A percentile compares a stretch with the other conserved stretches of the same genome.
Conservation (phyloP, 2,797 vertebrate species). For the Aythya fuligula region DNA sequence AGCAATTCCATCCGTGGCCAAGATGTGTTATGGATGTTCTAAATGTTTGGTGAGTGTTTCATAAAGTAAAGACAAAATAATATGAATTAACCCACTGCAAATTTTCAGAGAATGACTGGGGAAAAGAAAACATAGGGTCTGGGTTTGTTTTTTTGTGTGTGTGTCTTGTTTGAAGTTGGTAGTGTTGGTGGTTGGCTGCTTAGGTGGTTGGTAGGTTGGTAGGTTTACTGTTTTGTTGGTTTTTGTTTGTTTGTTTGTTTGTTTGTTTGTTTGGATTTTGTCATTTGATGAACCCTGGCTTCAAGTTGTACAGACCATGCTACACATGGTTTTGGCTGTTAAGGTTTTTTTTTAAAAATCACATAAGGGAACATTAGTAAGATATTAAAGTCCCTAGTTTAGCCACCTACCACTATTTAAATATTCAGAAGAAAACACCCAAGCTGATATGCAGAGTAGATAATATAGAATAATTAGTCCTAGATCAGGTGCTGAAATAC, state of each 20-base stretch:
- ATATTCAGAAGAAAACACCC: not conserved
- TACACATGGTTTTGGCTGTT: not conserved
- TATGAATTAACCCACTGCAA: not conserved
- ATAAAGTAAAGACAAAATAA: not conserved
- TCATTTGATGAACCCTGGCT: not conserved
- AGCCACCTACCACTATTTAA: not conserved
- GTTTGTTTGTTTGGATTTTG: not conserved
- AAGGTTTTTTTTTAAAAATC: not conserved
- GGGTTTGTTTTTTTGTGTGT: too few relatives aligned
- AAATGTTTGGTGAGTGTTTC: not conserved
- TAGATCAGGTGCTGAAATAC: not conserved
- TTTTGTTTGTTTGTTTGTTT: not conserved
- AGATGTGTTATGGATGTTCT: not conserved
- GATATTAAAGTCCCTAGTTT: not conserved
- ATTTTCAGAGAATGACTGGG: not conserved
- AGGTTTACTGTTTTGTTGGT: not conserved
- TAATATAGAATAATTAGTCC: not conserved
- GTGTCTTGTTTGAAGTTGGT: too few relatives aligned
- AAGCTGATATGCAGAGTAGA: not conserved
- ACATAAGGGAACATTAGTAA: not conserved
- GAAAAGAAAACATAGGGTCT: not conserved
- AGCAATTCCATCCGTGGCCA: not conserved
- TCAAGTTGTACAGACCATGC: not conserved
- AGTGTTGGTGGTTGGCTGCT: not conserved
- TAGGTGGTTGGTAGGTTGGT: too few relatives aligned